Percentiles rank a stretch among this genome's conserved stretches.
phyloP scores from a whole-genome alignment of 2,797 vertebrate genomes.

The Diglossa cyanea region DNA sequence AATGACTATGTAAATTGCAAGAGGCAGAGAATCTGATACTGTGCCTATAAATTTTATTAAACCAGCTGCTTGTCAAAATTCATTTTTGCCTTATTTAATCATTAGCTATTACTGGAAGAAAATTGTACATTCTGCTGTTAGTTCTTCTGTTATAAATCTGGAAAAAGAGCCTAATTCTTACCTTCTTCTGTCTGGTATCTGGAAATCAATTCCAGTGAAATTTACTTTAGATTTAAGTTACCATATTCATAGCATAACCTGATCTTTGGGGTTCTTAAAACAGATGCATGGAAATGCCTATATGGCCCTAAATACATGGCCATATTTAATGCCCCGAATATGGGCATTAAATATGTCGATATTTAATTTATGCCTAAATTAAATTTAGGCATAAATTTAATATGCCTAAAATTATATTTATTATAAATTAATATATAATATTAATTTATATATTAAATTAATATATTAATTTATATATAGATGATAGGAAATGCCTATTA shows the following conservation, averaged over 20 bases:
- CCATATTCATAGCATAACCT: not conserved
- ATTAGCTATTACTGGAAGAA: slow-evolving; percentile 2
- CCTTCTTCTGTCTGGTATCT: not conserved
- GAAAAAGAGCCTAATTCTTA: not conserved
- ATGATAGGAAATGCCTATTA: too few species aligned
- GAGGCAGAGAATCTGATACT: slow-evolving; percentile 36
- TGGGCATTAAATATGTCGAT: too few species aligned
- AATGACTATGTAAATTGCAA: slow-evolving; percentile 50
- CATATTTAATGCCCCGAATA: too few species aligned
- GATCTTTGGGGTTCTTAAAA: not conserved
- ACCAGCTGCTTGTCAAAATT: slow-evolving; percentile 46
- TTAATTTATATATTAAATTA: too few species aligned
- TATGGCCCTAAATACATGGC: too few species aligned
- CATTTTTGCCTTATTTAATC: slow-evolving; percentile 57
- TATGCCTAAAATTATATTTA: too few species aligned
- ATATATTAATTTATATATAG: too few species aligned
- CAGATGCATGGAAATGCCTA: not conserved
- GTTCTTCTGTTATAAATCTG: slow-evolving; percentile 22
- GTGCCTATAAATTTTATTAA: slow-evolving; percentile 37
- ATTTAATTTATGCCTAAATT: too few species aligned
- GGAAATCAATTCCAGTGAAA: not conserved
- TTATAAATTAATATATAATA: too few species aligned
- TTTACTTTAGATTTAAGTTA: slow-evolving; percentile 4
- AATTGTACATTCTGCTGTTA: not conserved
- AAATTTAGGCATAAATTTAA: too few species aligned